These are phyloP conservation scores for Dascyllus trimaculatus DNA, from an alignment of 2,113 vertebrate species.

Conservation along the genomic window DNA sequence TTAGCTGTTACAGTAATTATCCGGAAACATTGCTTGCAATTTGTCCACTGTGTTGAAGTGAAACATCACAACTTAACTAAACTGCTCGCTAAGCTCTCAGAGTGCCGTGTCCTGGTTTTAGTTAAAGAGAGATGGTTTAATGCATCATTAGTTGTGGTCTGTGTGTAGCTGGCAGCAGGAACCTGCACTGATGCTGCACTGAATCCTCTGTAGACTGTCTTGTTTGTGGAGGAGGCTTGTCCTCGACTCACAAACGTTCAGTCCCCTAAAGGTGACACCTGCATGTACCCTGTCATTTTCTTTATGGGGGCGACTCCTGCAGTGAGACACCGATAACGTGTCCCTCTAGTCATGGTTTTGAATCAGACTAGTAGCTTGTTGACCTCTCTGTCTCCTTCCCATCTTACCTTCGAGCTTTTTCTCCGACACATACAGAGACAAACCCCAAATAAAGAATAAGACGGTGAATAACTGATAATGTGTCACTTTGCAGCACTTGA, in stretches of 20 bases:
- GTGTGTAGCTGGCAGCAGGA: neutral
- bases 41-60: too few species aligned
- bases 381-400: neutral
- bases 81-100: neutral
- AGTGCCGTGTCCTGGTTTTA: neutral
- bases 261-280: constrained; percentile 17
- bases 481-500: neutral
- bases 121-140: constrained; percentile 20
- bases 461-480: constrained; percentile 32
- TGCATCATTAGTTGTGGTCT: neutral
- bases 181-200: neutral
- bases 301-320: neutral
- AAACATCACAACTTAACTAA: neutral
- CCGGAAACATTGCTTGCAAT: too few species aligned
- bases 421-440: neutral
- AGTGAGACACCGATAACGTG: neutral
- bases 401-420: neutral
- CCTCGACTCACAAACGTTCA: constrained; percentile 10
- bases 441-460: neutral
- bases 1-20: too few species aligned
- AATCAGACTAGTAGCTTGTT: neutral
- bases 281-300: neutral
- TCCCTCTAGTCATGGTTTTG: neutral
- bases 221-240: neutral
- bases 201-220: neutral